phyloP scores from a whole-genome alignment of 2,797 vertebrate species.

The Tinamus major region DNA sequence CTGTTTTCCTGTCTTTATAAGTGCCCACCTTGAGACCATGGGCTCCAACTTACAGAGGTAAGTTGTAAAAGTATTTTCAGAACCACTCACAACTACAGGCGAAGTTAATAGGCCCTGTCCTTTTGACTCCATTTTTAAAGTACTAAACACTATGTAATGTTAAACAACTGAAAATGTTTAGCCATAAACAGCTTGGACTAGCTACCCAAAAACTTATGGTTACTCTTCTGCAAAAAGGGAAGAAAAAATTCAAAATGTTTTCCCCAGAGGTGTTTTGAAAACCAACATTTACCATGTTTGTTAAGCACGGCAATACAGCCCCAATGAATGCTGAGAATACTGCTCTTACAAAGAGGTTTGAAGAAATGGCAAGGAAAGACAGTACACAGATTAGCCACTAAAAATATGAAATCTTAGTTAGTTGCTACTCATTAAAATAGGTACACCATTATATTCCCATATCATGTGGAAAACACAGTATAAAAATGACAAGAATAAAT shows the following conservation, averaged over 20 bases:
- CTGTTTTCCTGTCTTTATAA: background rate
- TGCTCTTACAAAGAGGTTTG: background rate
- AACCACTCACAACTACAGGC: background rate
- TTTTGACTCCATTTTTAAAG: background rate
- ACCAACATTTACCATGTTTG: background rate
- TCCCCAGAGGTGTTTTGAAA: background rate
- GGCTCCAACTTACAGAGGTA: background rate
- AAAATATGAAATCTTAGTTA: background rate
- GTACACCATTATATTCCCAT: background rate
- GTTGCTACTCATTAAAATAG: background rate
- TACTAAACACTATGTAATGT: too few species aligned
- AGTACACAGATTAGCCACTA: background rate
- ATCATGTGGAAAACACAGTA: background rate
- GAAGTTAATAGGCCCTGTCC: background rate
- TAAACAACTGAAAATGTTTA: background rate
- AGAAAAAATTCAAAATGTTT: background rate
- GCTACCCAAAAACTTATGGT: background rate
- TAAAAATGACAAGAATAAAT: background rate
- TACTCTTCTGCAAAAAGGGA: background rate
- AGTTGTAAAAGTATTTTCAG: background rate
- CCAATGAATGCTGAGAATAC: background rate
- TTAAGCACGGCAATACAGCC: background rate
- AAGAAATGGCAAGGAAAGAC: background rate
- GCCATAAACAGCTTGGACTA: background rate
- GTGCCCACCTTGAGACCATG: background rate